Evolutionary conservation across 2,113 vertebrate species (phyloP).

Genomic region (Geothlypis trichas): DNA sequence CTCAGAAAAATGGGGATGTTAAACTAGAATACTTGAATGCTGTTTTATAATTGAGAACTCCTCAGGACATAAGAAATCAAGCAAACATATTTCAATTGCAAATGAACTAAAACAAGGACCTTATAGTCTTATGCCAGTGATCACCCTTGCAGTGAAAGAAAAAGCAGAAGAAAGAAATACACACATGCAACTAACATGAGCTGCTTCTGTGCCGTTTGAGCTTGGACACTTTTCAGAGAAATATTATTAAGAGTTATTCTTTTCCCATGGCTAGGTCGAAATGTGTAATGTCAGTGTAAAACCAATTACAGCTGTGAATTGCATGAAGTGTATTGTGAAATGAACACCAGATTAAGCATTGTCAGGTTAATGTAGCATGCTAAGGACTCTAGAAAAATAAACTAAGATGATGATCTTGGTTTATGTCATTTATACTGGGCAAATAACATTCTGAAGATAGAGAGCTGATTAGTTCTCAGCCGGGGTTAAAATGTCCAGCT

Average conservation of each 20-base stretch:
- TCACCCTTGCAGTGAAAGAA: constrained; percentile 34
- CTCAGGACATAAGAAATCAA: constrained; percentile 67
- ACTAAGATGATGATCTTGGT: constrained; percentile 75
- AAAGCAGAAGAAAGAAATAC: constrained; percentile 46
- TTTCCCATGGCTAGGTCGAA: constrained; percentile 72
- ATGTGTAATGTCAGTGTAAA: constrained; percentile 77
- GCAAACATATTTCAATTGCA: constrained; percentile 48
- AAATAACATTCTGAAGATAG: constrained; percentile 46
- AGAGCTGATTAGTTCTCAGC: constrained; percentile 5
- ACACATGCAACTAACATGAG: constrained; percentile 43
- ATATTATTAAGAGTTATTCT: constrained; percentile 70
- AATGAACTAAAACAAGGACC: constrained; percentile 55
- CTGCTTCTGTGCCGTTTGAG: constrained; percentile 52
- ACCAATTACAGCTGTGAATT: constrained; percentile 79
- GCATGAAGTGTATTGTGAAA: constrained; percentile 84
- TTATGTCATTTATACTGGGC: constrained; percentile 74
- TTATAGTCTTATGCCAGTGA: constrained; percentile 15
- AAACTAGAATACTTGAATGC: constrained; percentile 76
- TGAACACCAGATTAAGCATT: constrained; percentile 78
- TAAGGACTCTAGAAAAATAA: constrained; percentile 83
- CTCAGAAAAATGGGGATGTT: constrained; percentile 70
- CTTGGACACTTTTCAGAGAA: constrained; percentile 71
- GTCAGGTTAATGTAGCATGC: constrained; percentile 86
- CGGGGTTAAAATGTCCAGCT: neutral
- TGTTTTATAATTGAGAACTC: constrained; percentile 71